Conservation (phyloP, 2,113 vertebrate species). For the Prolemur simus region DNA sequence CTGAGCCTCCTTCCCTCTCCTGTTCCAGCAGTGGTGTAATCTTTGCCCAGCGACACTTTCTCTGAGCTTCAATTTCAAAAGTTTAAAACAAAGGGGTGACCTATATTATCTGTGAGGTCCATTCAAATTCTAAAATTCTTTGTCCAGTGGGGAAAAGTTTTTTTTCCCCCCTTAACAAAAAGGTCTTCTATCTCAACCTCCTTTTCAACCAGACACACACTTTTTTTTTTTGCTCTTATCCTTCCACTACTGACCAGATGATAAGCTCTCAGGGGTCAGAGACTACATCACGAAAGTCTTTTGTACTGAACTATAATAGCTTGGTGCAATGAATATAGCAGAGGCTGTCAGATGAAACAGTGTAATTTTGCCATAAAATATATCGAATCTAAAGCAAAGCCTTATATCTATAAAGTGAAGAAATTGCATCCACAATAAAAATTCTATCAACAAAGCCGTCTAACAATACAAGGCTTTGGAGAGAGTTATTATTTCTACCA, state of each 20-base stretch:
- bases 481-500: not conserved
- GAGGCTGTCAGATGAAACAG: not conserved
- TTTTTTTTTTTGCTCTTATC: not conserved
- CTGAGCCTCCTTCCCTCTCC: not conserved
- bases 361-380: slow-evolving; percentile 32
- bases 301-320: too few relatives aligned
- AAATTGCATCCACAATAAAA: not conserved
- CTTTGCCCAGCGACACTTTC: not conserved
- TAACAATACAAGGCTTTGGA: not conserved
- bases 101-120: not conserved
- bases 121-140: not conserved
- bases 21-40: not conserved
- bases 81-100: not conserved
- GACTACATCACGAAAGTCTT: not conserved
- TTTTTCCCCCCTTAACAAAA: not conserved
- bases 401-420: not conserved
- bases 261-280: fast-evolving
- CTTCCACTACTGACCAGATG: not conserved
- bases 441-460: not conserved
- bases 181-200: not conserved
- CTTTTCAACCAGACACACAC: not conserved
- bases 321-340: not conserved
- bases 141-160: not conserved
- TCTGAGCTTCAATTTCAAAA: not conserved
- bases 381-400: not conserved